Evolutionary conservation across 2,797 vertebrate genomes (phyloP).

Genomic region (Champsocephalus gunnari): DNA sequence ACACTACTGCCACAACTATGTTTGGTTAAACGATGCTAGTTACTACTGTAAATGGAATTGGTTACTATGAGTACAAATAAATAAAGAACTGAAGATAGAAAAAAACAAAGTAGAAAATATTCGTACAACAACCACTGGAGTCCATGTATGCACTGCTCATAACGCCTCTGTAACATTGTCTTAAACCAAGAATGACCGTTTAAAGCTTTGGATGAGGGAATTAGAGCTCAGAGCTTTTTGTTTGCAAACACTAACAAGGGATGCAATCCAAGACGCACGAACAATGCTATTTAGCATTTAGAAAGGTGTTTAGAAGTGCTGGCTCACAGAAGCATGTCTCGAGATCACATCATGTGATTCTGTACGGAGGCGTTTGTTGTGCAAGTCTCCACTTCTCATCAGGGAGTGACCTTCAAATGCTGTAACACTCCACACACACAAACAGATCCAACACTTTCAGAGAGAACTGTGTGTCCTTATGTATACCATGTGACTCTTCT

Average conservation of each 20-base stretch:
- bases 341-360: slow-evolving; percentile 70
- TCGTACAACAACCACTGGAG: slow-evolving; percentile 14
- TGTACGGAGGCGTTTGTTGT: slow-evolving; percentile 55
- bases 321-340: slow-evolving; percentile 66
- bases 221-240: slow-evolving; percentile 67
- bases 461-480: slow-evolving; percentile 33
- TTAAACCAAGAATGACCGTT: slow-evolving; percentile 74
- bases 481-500: slow-evolving; percentile 26
- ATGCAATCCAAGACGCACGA: slow-evolving; percentile 67
- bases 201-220: slow-evolving; percentile 55
- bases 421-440: slow-evolving; percentile 34
- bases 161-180: slow-evolving; percentile 31
- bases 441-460: slow-evolving; percentile 31
- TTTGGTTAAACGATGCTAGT: background rate
- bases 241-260: slow-evolving; percentile 78
- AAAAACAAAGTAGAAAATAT: slow-evolving; percentile 35
- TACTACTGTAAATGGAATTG: background rate
- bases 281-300: slow-evolving; percentile 82
- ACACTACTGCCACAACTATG: background rate
- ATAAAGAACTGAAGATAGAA: background rate
- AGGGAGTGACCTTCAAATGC: slow-evolving; percentile 71
- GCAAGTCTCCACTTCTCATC: slow-evolving; percentile 60
- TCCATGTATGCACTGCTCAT: slow-evolving; percentile 27
- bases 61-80: background rate
- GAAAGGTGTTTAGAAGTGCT: slow-evolving; percentile 76